Percentiles rank a stretch among this genome's conserved stretches.
phyloP scores from a whole-genome alignment of 1,140 invertebrate genomes.

The Pollicipes pollicipes region DNA sequence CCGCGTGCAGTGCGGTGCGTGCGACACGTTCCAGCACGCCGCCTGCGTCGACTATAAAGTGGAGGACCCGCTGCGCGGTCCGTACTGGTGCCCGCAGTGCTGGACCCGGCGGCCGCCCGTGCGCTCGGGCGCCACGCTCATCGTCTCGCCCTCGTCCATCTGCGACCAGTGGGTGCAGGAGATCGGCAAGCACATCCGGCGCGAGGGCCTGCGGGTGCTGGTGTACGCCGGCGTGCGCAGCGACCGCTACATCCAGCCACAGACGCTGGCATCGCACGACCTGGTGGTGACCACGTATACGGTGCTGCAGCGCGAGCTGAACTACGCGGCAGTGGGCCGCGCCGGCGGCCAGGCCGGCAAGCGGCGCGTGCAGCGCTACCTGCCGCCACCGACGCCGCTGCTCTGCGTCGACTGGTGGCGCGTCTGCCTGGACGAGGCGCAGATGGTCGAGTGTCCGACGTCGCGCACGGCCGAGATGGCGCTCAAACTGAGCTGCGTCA shows the following conservation, averaged over 20 bases:
- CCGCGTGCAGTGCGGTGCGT: conserved; percentile 35
- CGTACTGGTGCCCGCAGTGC: conserved; percentile 44
- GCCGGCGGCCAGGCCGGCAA: conserved; percentile 27
- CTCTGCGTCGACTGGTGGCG: conserved; percentile 54
- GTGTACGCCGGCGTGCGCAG: conserved; percentile 28
- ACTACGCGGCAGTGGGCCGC: conserved; percentile 37
- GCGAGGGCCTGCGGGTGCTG: conserved; percentile 27
- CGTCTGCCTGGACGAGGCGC: conserved; percentile 61
- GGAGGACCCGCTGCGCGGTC: conserved; percentile 21
- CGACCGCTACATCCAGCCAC: conserved; percentile 44
- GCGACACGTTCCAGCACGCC: conserved; percentile 39
- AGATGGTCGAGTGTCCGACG: conserved; percentile 49
- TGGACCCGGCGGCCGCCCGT: conserved; percentile 34
- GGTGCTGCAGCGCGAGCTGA: conserved; percentile 40
- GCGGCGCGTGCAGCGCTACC: conserved; percentile 39
- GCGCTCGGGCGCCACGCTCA: conserved; percentile 43
- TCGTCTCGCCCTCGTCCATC: conserved; percentile 50
- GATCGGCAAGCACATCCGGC: conserved; percentile 42
- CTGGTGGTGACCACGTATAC: conserved; percentile 55
- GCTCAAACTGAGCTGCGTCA: conserved; percentile 33
- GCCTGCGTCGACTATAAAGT: conserved; percentile 38
- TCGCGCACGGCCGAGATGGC: conserved; percentile 44
- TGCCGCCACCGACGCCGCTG: conserved; percentile 40
- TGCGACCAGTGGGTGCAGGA: conserved; percentile 55
- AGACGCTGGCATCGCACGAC: conserved; percentile 43